Conservation (phyloP, 2,888 invertebrate genomes). For the Himalopsyche anomala region DNA sequence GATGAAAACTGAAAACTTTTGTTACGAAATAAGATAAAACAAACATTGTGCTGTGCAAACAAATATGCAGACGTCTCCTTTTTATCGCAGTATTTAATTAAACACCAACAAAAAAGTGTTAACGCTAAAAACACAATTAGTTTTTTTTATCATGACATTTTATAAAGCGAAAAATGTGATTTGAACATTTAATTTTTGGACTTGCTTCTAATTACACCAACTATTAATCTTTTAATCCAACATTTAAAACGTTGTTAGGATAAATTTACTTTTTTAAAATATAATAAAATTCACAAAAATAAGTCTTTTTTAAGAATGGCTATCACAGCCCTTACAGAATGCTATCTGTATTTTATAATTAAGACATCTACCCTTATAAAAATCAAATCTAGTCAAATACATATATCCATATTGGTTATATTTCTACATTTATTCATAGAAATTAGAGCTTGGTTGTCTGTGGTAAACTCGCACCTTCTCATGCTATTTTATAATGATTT, state of each 20-base stretch:
- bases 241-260: not conserved
- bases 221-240: slow-evolving; percentile 4
- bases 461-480: too few species aligned
- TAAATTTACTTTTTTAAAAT: too few species aligned
- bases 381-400: too few species aligned
- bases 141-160: slow-evolving; percentile 4
- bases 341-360: too few species aligned
- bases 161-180: not conserved
- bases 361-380: too few species aligned
- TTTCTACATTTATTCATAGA: too few species aligned
- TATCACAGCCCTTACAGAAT: too few species aligned
- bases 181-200: not conserved
- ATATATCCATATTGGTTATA: too few species aligned
- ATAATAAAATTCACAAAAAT: too few species aligned
- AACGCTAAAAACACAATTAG: slow-evolving; percentile 9
- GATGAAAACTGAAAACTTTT: slow-evolving; percentile 46
- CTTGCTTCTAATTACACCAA: not conserved
- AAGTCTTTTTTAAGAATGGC: too few species aligned
- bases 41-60: slow-evolving; percentile 51
- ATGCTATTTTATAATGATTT: too few species aligned
- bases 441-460: too few species aligned
- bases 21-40: slow-evolving; percentile 55
- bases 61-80: slow-evolving; percentile 47
- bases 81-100: slow-evolving; percentile 39
- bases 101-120: slow-evolving; percentile 10